phyloP scores from a whole-genome alignment of 2,888 invertebrate species.

The Lasius fuliginosus region DNA sequence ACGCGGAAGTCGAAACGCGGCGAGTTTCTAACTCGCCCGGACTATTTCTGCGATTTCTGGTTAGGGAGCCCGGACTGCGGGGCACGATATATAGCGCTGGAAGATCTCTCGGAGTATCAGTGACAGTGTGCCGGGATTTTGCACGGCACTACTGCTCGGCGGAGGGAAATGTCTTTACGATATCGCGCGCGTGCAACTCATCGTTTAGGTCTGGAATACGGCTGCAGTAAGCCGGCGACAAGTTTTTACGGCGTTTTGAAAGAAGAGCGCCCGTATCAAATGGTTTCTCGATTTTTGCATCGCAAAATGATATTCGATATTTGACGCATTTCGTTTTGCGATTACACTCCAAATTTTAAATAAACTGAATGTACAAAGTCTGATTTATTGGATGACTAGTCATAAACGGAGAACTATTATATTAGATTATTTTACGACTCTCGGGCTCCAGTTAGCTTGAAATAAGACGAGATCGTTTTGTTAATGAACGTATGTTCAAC shows the following conservation, averaged over 20 bases:
- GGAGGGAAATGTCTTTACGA: slow-evolving; percentile 39
- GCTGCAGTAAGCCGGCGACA: slow-evolving; percentile 34
- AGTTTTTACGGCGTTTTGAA: slow-evolving; percentile 26
- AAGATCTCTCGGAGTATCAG: neutral
- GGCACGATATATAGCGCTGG: slow-evolving; percentile 21
- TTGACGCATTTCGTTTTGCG: neutral
- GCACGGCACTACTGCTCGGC: slow-evolving; percentile 16
- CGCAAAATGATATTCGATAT: neutral
- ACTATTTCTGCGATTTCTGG: slow-evolving; percentile 41
- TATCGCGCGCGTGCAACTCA: slow-evolving; percentile 5
- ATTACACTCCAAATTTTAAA: neutral
- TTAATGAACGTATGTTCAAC: neutral
- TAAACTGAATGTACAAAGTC: neutral
- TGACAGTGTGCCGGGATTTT: slow-evolving; percentile 30
- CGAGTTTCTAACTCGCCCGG: slow-evolving; percentile 49
- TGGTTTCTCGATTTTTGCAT: slow-evolving; percentile 3
- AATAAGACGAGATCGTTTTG: slow-evolving; percentile 20
- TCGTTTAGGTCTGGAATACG: slow-evolving; percentile 2
- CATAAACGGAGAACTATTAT: neutral
- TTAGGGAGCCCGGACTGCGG: slow-evolving; percentile 29
- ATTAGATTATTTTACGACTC: neutral
- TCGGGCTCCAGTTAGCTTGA: neutral
- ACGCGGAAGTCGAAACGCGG: slow-evolving; percentile 39
- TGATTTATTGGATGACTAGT: neutral
- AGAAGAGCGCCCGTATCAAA: slow-evolving; percentile 5